A percentile compares a stretch with the other conserved stretches of the same genome.
Evolutionary conservation across 2,113 vertebrate species (phyloP).

Genomic region (Coturnix japonica): DNA sequence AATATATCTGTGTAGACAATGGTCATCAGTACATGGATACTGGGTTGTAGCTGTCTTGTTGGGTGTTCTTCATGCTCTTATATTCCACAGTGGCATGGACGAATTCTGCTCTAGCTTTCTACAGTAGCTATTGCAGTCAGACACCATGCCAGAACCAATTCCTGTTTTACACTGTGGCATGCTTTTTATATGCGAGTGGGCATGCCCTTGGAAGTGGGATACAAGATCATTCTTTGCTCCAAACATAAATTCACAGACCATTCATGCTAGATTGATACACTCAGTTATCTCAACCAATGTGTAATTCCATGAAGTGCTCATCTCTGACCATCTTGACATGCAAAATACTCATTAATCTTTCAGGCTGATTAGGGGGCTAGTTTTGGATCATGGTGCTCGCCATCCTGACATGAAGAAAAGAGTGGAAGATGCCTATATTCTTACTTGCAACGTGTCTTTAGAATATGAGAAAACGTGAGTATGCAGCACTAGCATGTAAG

Average conservation of each 20-base stretch:
- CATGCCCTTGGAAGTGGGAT: conserved; percentile 5
- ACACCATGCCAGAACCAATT: conserved; percentile 69
- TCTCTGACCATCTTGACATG: neutral
- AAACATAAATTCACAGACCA: rapidly evolving
- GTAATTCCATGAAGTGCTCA: rapidly evolving
- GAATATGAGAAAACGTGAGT: conserved; percentile 97
- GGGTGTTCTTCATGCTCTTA: neutral
- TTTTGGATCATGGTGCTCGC: conserved; percentile 94
- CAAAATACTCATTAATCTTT: neutral
- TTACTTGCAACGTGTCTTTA: conserved; percentile 94
- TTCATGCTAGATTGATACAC: neutral
- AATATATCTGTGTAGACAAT: neutral
- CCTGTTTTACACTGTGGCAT: conserved; percentile 13
- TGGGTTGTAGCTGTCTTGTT: neutral
- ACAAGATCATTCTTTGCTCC: neutral
- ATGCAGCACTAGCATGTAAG: neutral
- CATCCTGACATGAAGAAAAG: conserved; percentile 99
- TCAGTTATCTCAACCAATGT: rapidly evolving
- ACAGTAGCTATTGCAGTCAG: conserved; percentile 71
- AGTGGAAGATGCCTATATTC: conserved; percentile 91
- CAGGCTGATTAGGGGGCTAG: conserved; percentile 89
- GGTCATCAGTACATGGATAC: neutral
- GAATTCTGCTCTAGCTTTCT: conserved; percentile 74
- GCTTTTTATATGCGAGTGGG: neutral
- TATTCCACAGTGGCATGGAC: neutral